Evolutionary conservation across 2,113 vertebrate species (phyloP), one percentile per base, ranked within the genome.

Genomic region (Heterotilapia buettikoferi): DNA sequence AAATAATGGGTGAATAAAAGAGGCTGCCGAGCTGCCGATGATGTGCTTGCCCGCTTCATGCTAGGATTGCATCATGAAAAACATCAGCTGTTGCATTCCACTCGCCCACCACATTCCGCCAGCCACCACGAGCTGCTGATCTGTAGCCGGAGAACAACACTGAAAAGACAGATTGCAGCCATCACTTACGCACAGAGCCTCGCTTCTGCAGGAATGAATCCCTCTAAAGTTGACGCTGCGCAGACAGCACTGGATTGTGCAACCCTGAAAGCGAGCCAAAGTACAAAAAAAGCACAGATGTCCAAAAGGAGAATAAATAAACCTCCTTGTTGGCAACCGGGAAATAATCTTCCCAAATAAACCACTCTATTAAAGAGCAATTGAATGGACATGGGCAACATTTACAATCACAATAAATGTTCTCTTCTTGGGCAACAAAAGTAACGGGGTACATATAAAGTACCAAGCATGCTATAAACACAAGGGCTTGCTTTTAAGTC

Each of bases 41-140:
- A 86, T 87, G 90, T 54, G 47, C 85, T 94, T 92, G 86, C 91
- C 61, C 82, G 38, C 80, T 93, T 87, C 84, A 43, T 92, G 89
- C 88, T 31, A n/a, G 84, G 88, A 84, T 94, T 94, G 91, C 92
- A 91, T 93, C 94, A 94, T 82, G 71, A 84, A 89, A 52, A 89
- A 86, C 92, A 92, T 94, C 93, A 92, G 90, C 90, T 89, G 90
- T 83, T 93, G 85, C 10, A n/a, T 88, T 91, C 90, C 86, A 84
- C 26, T 92, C 87, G 50, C 88, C 91, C 89, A 89, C 84, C 79
- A 40, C 54, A 83, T 82, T 66, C 84, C 71, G 84, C 33, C 52
- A 21, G 86, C 84, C 21, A 24, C 53, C 57, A 83, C 53, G 12
- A 92, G 90, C 78, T 50, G 83, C 80, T 71, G 88, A 90, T 92